Evolutionary conservation across 2,113 vertebrate genomes (phyloP), one percentile per base, ranked within the genome.

Genomic region (Macaca mulatta): DNA sequence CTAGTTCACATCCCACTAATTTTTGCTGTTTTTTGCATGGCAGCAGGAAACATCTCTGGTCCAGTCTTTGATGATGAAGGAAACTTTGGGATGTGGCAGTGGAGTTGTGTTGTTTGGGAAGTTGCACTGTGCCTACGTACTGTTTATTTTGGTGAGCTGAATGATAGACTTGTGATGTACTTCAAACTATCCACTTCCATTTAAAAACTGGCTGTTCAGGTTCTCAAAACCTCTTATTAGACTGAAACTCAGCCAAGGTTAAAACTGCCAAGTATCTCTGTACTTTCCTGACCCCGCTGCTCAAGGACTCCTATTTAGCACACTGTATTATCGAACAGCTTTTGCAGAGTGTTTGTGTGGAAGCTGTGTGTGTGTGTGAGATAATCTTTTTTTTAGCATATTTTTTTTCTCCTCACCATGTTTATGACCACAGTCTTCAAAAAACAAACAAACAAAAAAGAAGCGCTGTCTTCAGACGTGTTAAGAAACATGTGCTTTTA

Each of bases 151-250:
- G 48, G 55, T 32, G 30, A 92, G 40, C 50, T 70, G 57, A 75
- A 38, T 5, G 5, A 10, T 16, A 72, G 59, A 22, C n/a, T 83
- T 69, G 13, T 61, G 86, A 43, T 52, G 30, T 55, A 30, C 35
- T 93, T 52, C 50, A 57, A 55, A 72, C 55, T 10, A 11, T 32
- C 43, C 40, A 72, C 74, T 52, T 88, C 25, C 90, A 50, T 89
- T 97, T 89, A 69, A 78, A 78, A 96, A 96, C 96, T 88, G 88
- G 96, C 90, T 97, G 52, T 89, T 96, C 94, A 30, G 23, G 92
- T 96, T 94, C 84, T 96, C 80, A 87, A 48, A 86, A 95, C 5
- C 57, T 88, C 75, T 97, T 88, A 94, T 90, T 89, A 82, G 75
- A 90, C 92, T 72, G 91, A 97, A 95, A 79, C 35, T 52, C 55